Conservation (phyloP, 2,888 invertebrate species). For the Lapara coniferarum region DNA sequence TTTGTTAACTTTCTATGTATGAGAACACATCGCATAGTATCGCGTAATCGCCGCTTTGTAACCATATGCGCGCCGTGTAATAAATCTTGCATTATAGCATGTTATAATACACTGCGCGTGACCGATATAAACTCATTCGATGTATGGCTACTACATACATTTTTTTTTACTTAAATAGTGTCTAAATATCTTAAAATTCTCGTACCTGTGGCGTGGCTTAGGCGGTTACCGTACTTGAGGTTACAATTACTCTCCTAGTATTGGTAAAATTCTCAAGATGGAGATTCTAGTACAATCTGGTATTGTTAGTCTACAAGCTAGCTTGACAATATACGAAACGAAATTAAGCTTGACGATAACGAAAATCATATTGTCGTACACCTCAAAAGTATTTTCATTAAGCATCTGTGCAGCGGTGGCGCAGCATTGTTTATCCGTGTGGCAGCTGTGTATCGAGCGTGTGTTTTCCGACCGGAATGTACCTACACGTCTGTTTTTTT, state of each 20-base stretch:
- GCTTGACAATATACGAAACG: too few species aligned
- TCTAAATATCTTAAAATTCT: background rate
- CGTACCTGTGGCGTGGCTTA: background rate
- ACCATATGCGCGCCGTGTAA: slow-evolving; percentile 1
- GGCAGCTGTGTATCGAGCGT: too few species aligned
- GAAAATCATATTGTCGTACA: too few species aligned
- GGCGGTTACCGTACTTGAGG: background rate
- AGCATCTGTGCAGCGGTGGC: background rate
- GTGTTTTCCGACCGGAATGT: too few species aligned
- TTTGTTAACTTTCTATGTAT: slow-evolving; percentile 13
- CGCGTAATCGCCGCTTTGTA: slow-evolving; percentile 7
- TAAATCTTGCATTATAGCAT: background rate
- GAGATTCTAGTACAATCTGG: too few species aligned
- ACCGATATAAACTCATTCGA: background rate
- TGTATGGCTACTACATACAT: background rate
- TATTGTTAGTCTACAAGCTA: too few species aligned
- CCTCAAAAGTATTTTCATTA: background rate
- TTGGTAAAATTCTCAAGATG: too few species aligned
- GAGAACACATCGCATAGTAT: background rate
- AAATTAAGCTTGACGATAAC: too few species aligned
- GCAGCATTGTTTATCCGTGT: too few species aligned
- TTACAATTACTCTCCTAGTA: too few species aligned
- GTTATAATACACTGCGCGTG: background rate
- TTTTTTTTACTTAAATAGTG: background rate
- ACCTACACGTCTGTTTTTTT: too few species aligned